A percentile compares a stretch with the other conserved stretches of the same genome.
These are phyloP conservation scores for Neoaliturus tenellus DNA, from an alignment of 2,888 invertebrate genomes.

Conservation along the genomic window DNA sequence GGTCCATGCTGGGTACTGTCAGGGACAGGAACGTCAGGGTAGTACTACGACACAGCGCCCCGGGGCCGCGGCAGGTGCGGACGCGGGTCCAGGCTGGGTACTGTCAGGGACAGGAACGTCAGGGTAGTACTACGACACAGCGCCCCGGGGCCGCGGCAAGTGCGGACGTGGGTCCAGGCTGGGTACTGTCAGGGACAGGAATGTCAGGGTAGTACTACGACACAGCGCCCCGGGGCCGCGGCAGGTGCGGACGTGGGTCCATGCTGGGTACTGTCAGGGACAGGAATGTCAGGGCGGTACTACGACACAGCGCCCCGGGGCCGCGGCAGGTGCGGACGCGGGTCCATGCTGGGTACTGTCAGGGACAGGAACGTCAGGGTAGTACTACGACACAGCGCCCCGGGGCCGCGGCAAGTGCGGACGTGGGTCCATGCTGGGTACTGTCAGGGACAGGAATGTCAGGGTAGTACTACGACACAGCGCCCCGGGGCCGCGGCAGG, in stretches of 20 bases:
- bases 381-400: background rate
- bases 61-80: background rate
- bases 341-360: constrained; percentile 19
- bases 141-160: background rate
- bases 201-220: background rate
- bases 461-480: background rate
- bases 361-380: background rate
- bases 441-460: background rate
- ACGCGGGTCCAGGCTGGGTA: background rate
- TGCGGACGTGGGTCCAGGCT: background rate
- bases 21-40: no score
- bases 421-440: constrained; percentile 16
- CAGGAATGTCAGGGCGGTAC: background rate
- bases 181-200: constrained; percentile 14
- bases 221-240: background rate
- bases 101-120: background rate
- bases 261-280: constrained; percentile 10
- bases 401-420: background rate
- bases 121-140: background rate
- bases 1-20: no score
- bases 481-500: background rate
- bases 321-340: constrained; percentile 6
- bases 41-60: no score
- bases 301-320: background rate
- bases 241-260: constrained; percentile 5